Conservation (phyloP, 2,797 vertebrate species). For the Lacerta viridis region DNA sequence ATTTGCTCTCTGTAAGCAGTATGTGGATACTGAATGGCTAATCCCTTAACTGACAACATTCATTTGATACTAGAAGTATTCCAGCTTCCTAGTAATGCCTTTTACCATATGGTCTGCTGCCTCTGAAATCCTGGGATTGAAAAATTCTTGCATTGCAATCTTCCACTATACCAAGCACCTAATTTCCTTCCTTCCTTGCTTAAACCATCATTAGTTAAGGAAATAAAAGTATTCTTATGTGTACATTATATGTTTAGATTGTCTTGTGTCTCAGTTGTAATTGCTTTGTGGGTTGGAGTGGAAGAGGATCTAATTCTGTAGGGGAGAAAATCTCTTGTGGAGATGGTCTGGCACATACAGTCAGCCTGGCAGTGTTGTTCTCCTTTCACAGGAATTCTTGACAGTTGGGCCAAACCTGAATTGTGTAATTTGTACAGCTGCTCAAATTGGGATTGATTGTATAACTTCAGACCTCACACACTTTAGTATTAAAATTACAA, state of each 20-base stretch:
- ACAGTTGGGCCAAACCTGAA: slow-evolving; percentile 2
- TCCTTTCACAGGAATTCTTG: neutral
- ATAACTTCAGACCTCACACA: slow-evolving; percentile 29
- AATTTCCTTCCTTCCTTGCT: neutral
- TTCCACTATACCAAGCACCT: neutral
- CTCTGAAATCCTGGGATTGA: slow-evolving; percentile 16
- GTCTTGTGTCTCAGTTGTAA: slow-evolving; percentile 14
- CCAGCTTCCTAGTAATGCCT: slow-evolving; percentile 10
- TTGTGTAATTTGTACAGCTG: slow-evolving; percentile 16
- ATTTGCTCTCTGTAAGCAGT: slow-evolving; percentile 18
- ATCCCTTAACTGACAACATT: slow-evolving; percentile 18
- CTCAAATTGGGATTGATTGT: slow-evolving; percentile 18
- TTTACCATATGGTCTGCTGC: slow-evolving; percentile 10
- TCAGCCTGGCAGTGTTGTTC: neutral
- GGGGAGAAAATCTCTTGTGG: neutral
- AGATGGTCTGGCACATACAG: slow-evolving; percentile 9
- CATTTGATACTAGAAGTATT: slow-evolving; percentile 8
- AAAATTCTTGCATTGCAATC: neutral
- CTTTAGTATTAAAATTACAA: slow-evolving; percentile 20
- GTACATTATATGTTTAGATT: neutral
- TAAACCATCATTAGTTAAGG: neutral
- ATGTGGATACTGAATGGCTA: slow-evolving; percentile 22
- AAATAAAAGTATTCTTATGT: slow-evolving; percentile 9
- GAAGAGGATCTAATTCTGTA: neutral
- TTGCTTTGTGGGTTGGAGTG: slow-evolving; percentile 32